Percentiles rank a stretch among this genome's conserved stretches.
Evolutionary conservation across 1,140 invertebrate species (phyloP).

Genomic region (Drosophila asahinai): DNA sequence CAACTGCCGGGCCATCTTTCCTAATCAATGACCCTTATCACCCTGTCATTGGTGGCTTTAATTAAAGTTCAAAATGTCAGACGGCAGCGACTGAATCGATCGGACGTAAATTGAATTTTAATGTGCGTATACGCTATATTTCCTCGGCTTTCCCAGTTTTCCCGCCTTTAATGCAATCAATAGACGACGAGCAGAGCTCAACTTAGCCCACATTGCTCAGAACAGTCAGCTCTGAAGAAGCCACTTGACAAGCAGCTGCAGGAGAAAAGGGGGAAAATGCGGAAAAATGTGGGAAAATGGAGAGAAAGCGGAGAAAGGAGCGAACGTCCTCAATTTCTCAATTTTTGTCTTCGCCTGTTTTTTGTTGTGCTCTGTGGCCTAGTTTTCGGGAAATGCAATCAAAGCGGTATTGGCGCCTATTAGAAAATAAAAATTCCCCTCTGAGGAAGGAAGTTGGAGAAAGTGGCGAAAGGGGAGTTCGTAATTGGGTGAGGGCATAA

Average conservation of each 20-base stretch:
- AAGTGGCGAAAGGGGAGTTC: constrained; percentile 19
- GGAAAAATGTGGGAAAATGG: constrained; percentile 4
- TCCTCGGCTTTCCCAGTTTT: constrained; percentile 18
- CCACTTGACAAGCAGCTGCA: constrained; percentile 37
- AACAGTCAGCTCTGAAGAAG: constrained; percentile 47
- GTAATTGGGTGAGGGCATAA: constrained; percentile 27
- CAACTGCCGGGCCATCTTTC: constrained; percentile 43
- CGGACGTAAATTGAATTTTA: constrained; percentile 77
- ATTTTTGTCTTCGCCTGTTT: constrained; percentile 40
- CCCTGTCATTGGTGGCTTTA: constrained; percentile 54
- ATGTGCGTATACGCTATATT: constrained; percentile 63
- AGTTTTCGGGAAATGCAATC: constrained; percentile 54
- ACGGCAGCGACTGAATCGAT: constrained; percentile 19
- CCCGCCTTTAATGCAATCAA: constrained; percentile 67
- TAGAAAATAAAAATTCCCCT: constrained; percentile 44
- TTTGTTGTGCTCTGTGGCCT: constrained; percentile 55
- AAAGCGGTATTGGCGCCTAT: constrained; percentile 55
- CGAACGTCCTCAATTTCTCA: constrained; percentile 46
- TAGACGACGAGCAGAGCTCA: constrained; percentile 61
- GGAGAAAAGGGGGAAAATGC: not conserved
- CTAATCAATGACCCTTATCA: constrained; percentile 78
- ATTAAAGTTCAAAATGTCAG: constrained; percentile 78
- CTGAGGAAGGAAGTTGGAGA: constrained; percentile 10
- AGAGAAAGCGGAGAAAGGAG: constrained; percentile 21
- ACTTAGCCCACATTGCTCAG: constrained; percentile 66